Evolutionary conservation across 1,140 invertebrate genomes (phyloP).

Genomic region (Myzus persicae): DNA sequence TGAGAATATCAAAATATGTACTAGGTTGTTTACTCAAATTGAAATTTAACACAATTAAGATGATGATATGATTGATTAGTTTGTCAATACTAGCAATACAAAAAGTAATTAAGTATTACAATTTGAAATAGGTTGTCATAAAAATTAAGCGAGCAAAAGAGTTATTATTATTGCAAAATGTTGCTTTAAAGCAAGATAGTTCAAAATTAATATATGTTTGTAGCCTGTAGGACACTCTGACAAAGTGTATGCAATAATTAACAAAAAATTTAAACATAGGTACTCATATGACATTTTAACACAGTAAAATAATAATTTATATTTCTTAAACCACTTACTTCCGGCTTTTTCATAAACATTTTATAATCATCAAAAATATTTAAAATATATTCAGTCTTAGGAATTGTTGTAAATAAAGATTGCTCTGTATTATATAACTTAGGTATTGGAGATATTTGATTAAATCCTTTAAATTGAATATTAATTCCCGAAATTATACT

Average conservation of each 20-base stretch:
- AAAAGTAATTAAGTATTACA: no score
- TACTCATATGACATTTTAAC: not conserved
- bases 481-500: slow-evolving; percentile 39
- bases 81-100: no score
- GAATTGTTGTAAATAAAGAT: slow-evolving; percentile 46
- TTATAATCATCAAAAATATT: slow-evolving; percentile 21
- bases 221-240: no score
- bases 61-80: no score
- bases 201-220: no score
- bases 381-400: slow-evolving; percentile 37
- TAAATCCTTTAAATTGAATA: slow-evolving; percentile 28
- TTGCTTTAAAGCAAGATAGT: no score
- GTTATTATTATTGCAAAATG: no score
- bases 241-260: not conserved
- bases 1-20: no score
- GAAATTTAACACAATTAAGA: no score
- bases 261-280: not conserved
- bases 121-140: no score
- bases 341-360: slow-evolving; percentile 15
- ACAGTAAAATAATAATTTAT: not conserved
- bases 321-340: slow-evolving; percentile 24
- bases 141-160: no score
- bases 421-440: slow-evolving; percentile 30
- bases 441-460: slow-evolving; percentile 17
- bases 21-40: no score